A percentile compares a stretch with the other conserved stretches of the same genome.
These are phyloP conservation scores for Todus mexicanus DNA, from an alignment of 2,797 vertebrate genomes.

Conservation along the genomic window DNA sequence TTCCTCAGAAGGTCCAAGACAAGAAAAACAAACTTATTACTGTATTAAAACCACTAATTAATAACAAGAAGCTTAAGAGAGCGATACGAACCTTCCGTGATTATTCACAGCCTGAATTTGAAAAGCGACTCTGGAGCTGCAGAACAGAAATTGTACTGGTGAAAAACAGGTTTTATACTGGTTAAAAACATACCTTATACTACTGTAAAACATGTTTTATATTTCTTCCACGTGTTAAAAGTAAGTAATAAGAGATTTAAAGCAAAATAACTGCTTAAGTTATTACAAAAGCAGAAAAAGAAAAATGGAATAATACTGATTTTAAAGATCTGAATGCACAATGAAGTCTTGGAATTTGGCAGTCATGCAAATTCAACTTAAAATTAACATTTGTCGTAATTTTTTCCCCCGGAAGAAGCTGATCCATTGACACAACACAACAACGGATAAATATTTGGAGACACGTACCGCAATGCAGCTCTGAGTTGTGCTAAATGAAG, in stretches of 20 bases:
- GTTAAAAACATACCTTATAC: too few relatives aligned
- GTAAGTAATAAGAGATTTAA: background rate
- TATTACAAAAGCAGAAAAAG: background rate
- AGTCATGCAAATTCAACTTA: background rate
- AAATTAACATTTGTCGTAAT: background rate
- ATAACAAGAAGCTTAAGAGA: background rate
- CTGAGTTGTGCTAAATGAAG: conserved; percentile 82
- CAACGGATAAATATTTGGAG: background rate
- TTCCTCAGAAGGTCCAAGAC: background rate
- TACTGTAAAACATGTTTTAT: background rate
- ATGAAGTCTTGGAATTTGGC: background rate
- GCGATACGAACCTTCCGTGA: conserved; percentile 82
- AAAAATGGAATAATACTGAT: background rate
- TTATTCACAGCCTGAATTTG: conserved; percentile 92
- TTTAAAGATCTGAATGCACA: background rate
- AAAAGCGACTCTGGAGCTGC: conserved; percentile 87
- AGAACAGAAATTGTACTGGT: conserved; percentile 29
- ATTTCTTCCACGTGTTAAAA: background rate
- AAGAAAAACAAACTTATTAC: background rate
- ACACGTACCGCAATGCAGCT: conserved; percentile 80
- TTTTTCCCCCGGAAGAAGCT: background rate
- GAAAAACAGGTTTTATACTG: background rate
- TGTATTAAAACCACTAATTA: background rate
- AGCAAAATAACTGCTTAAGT: background rate
- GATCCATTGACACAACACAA: background rate